These are phyloP conservation scores for Pomacea canaliculata DNA, from an alignment of 2,888 invertebrate species.

Conservation along the genomic window DNA sequence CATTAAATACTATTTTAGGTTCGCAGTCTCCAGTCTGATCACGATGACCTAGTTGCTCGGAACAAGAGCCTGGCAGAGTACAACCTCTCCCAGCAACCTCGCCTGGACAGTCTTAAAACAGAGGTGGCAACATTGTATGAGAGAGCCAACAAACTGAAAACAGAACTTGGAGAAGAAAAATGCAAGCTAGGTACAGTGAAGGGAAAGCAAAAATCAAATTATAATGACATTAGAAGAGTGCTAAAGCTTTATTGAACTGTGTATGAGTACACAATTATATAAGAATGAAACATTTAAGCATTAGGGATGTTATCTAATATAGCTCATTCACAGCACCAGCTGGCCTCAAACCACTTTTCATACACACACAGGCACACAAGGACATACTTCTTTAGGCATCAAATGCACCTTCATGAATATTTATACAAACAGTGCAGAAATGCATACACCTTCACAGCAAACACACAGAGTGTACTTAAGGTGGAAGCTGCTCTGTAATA, in stretches of 20 bases:
- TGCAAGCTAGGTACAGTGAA: conserved; percentile 79
- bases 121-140: conserved; percentile 76
- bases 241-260: too few relatives aligned
- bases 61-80: conserved; percentile 92
- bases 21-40: conserved; percentile 81
- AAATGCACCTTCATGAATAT: too few relatives aligned
- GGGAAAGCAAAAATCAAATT: neutral
- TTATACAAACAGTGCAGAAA: too few relatives aligned
- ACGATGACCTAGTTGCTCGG: conserved; percentile 87
- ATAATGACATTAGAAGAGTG: too few relatives aligned
- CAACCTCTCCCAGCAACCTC: conserved; percentile 88
- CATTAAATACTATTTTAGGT: conserved; percentile 73
- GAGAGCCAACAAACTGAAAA: conserved; percentile 65
- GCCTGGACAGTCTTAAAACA: conserved; percentile 81
- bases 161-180: conserved; percentile 75
- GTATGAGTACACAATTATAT: too few relatives aligned
- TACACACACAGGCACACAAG: neutral
- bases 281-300: too few relatives aligned
- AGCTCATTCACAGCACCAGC: neutral
- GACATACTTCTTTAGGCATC: too few relatives aligned
- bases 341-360: neutral
- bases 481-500: too few relatives aligned
- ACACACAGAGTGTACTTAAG: too few relatives aligned
- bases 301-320: neutral
- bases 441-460: too few relatives aligned